phyloP scores from a whole-genome alignment of 2,888 invertebrate species.

The Drosophila niveifrons region DNA sequence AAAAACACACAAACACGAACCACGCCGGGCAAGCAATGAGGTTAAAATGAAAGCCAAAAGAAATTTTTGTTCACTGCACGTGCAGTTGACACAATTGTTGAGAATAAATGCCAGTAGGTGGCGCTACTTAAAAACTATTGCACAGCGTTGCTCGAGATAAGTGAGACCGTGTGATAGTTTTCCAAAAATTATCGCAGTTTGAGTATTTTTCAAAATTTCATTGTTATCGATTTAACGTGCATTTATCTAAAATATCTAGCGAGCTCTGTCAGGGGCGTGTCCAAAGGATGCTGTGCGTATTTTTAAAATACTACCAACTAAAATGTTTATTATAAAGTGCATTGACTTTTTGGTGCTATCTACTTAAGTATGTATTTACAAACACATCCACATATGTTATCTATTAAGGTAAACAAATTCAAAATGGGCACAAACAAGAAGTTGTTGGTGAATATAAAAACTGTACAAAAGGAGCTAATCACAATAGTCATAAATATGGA shows the following conservation, averaged over 20 bases:
- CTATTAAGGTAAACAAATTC: constrained; percentile 39
- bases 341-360: constrained; percentile 33
- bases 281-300: neutral
- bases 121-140: constrained; percentile 33
- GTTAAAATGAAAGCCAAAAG: constrained; percentile 28
- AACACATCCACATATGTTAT: constrained; percentile 15
- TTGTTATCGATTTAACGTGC: neutral
- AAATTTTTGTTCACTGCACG: constrained; percentile 34
- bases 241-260: neutral
- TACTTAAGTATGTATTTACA: constrained; percentile 1
- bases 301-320: neutral
- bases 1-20: constrained; percentile 68
- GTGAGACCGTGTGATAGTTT: constrained; percentile 42
- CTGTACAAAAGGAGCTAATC: neutral
- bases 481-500: neutral
- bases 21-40: constrained; percentile 22
- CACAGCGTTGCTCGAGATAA: constrained; percentile 37
- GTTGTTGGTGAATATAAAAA: neutral
- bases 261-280: neutral
- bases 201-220: constrained; percentile 1
- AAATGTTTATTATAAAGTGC: constrained; percentile 20
- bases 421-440: neutral
- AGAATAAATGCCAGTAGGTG: constrained; percentile 36
- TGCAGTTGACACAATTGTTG: constrained; percentile 12
- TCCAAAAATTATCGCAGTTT: constrained; percentile 4